phyloP scores from a whole-genome alignment of 2,113 vertebrate species.

The Nycticebus coucang region DNA sequence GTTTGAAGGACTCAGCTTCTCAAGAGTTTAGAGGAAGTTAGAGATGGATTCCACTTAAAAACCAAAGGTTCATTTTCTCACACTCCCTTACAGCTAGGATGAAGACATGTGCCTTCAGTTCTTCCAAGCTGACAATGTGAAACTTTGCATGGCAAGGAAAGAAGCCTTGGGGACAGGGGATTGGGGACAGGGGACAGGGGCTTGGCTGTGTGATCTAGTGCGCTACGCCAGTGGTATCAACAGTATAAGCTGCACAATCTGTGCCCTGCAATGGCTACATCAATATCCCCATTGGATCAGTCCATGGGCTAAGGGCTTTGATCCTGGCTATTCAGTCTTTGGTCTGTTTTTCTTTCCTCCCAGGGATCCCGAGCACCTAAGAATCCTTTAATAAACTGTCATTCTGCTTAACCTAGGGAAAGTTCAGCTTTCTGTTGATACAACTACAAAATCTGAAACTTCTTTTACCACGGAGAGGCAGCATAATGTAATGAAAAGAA shows the following conservation, averaged over 20 bases:
- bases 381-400: conserved; percentile 4
- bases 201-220: background rate
- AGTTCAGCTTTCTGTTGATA: background rate
- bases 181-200: too few relatives aligned
- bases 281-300: background rate
- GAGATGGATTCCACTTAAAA: background rate
- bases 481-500: background rate
- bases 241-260: too few relatives aligned
- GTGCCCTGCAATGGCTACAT: background rate
- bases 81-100: background rate
- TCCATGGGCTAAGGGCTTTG: too few relatives aligned
- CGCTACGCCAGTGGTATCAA: too few relatives aligned
- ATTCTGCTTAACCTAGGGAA: background rate
- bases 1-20: background rate
- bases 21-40: background rate
- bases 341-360: background rate
- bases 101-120: background rate
- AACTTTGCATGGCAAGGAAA: background rate
- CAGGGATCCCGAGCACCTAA: background rate
- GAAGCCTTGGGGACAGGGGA: background rate
- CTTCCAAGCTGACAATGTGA: background rate
- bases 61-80: background rate
- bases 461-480: background rate
- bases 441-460: background rate
- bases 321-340: background rate